Evolutionary conservation across 2,888 invertebrate genomes (phyloP).

Genomic region (Andrena fulva): DNA sequence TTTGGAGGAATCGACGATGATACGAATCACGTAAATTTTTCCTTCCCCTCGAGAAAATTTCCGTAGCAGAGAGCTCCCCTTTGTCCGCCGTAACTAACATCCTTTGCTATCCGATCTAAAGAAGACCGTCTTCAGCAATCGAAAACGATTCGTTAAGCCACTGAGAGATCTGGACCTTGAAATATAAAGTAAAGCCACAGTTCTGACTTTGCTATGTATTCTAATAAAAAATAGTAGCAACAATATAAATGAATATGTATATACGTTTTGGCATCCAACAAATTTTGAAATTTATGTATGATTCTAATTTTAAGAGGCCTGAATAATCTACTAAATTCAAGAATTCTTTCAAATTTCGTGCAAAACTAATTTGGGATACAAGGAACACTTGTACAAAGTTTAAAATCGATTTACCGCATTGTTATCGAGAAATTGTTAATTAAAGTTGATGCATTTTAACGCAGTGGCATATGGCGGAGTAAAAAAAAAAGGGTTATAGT

Average conservation of each 20-base stretch:
- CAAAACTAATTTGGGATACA: too few relatives aligned
- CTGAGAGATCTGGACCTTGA: not conserved
- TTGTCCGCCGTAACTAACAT: slow-evolving; percentile 4
- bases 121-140: not conserved
- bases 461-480: too few relatives aligned
- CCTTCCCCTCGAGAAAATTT: not conserved
- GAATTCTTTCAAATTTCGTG: too few relatives aligned
- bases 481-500: too few relatives aligned
- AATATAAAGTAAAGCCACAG: not conserved
- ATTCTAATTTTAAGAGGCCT: too few relatives aligned
- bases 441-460: too few relatives aligned
- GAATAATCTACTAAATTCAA: too few relatives aligned
- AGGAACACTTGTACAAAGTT: too few relatives aligned
- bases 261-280: too few relatives aligned
- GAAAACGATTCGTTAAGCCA: not conserved
- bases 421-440: too few relatives aligned
- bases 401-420: too few relatives aligned
- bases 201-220: not conserved
- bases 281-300: too few relatives aligned
- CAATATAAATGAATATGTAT: not conserved
- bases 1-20: slow-evolving; percentile 1
- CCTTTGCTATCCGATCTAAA: not conserved
- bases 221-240: not conserved
- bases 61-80: not conserved
- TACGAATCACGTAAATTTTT: slow-evolving; percentile 19